Conservation (phyloP, 92 coral and sea anemone genomes). For the Epizoanthus stellaris region DNA sequence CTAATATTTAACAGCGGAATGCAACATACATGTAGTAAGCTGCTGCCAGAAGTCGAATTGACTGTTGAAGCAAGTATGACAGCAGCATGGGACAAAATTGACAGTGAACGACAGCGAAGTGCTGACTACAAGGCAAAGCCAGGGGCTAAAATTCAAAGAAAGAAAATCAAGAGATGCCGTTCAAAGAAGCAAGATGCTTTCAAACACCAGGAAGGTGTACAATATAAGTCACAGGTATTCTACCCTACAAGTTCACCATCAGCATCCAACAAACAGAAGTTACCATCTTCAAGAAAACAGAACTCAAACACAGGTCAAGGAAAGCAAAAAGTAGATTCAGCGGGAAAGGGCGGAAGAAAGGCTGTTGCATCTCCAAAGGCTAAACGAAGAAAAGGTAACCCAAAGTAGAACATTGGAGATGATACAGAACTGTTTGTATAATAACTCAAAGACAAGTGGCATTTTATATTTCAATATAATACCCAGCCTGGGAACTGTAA, state of each 20-base stretch:
- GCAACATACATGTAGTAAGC: conserved; percentile 20
- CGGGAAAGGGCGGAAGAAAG: too few species aligned
- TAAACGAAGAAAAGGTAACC: too few species aligned
- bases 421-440: too few species aligned
- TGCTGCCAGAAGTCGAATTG: conserved; percentile 33
- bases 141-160: conserved; percentile 16
- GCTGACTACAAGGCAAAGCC: conserved; percentile 28
- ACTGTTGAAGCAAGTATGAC: conserved; percentile 25
- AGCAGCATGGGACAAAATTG: conserved; percentile 39
- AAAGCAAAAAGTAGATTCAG: too few species aligned
- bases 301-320: too few species aligned
- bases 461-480: too few species aligned
- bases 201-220: conserved; percentile 53
- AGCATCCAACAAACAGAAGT: too few species aligned
- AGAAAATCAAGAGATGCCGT: conserved; percentile 32
- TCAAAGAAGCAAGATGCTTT: conserved; percentile 59
- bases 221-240: conserved; percentile 51
- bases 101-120: conserved; percentile 22
- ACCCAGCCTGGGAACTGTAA: too few species aligned
- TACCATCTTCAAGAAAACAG: too few species aligned
- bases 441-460: too few species aligned
- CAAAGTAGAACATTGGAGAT: too few species aligned
- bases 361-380: too few species aligned
- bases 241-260: neutral
- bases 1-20: conserved; percentile 49